Conservation (phyloP, 2,113 vertebrate genomes). For the Ancistrus triradiatus region DNA sequence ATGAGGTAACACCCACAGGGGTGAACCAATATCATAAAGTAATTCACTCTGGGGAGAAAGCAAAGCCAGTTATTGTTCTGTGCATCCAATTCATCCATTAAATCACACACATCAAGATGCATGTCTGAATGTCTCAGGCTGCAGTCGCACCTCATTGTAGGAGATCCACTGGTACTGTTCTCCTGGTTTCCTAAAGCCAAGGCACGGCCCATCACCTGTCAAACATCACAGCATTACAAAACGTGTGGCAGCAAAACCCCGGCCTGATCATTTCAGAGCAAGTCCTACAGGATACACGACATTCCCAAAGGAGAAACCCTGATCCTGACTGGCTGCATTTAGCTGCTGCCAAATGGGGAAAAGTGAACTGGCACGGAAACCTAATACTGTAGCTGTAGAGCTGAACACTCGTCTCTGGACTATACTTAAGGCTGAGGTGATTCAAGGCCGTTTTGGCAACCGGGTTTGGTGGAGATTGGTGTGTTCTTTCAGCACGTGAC, state of each 20-base stretch:
- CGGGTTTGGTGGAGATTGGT: too few species aligned
- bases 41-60: too few species aligned
- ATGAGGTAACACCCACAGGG: too few species aligned
- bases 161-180: slow-evolving; percentile 76
- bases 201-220: slow-evolving; percentile 66
- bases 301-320: not conserved
- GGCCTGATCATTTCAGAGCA: not conserved
- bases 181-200: slow-evolving; percentile 68
- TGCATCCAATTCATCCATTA: too few species aligned
- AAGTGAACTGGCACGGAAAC: too few species aligned
- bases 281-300: not conserved
- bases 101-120: too few species aligned
- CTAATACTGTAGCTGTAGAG: not conserved
- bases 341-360: slow-evolving; percentile 11
- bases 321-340: not conserved
- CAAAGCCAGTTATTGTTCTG: too few species aligned
- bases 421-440: too few species aligned
- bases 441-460: not conserved
- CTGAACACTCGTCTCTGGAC: not conserved
- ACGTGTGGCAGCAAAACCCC: not conserved
- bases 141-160: slow-evolving; percentile 64
- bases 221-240: not conserved
- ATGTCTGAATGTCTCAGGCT: too few species aligned
- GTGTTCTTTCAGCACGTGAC: too few species aligned
- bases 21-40: too few species aligned